Conservation (phyloP, 2,888 invertebrate species). For the Drosophila crucigera region DNA sequence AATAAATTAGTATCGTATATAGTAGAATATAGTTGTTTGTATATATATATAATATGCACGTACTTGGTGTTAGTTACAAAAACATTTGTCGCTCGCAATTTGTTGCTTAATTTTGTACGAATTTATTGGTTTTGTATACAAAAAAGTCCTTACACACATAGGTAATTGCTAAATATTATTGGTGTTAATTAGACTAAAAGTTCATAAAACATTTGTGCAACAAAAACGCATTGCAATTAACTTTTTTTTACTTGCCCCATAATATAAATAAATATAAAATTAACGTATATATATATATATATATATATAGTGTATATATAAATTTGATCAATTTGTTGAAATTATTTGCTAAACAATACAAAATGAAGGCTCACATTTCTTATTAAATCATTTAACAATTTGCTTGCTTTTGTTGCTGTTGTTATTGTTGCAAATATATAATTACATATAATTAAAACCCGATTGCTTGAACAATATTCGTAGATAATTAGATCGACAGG, state of each 20-base stretch:
- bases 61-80: slow-evolving; percentile 82
- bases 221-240: slow-evolving; percentile 79
- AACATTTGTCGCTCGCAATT: slow-evolving; percentile 54
- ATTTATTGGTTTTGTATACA: slow-evolving; percentile 57
- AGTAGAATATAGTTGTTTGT: slow-evolving; percentile 41
- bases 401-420: slow-evolving; percentile 39
- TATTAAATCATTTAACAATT: slow-evolving; percentile 63
- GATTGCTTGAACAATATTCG: slow-evolving; percentile 70
- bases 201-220: slow-evolving; percentile 80
- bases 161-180: slow-evolving; percentile 65
- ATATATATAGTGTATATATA: slow-evolving; percentile 40
- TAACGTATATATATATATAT: slow-evolving; percentile 50
- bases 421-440: slow-evolving; percentile 16
- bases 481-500: slow-evolving; percentile 31
- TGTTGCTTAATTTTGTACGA: slow-evolving; percentile 52
- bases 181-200: slow-evolving; percentile 75
- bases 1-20: slow-evolving; percentile 74
- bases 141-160: slow-evolving; percentile 65
- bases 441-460: slow-evolving; percentile 65
- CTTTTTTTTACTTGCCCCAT: slow-evolving; percentile 42
- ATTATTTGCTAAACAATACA: slow-evolving; percentile 68
- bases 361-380: slow-evolving; percentile 42
- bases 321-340: slow-evolving; percentile 73
- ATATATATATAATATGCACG: slow-evolving; percentile 47
- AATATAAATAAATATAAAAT: slow-evolving; percentile 73